Conservation (phyloP, 2,113 vertebrate species). For the Embiotoca jacksoni region DNA sequence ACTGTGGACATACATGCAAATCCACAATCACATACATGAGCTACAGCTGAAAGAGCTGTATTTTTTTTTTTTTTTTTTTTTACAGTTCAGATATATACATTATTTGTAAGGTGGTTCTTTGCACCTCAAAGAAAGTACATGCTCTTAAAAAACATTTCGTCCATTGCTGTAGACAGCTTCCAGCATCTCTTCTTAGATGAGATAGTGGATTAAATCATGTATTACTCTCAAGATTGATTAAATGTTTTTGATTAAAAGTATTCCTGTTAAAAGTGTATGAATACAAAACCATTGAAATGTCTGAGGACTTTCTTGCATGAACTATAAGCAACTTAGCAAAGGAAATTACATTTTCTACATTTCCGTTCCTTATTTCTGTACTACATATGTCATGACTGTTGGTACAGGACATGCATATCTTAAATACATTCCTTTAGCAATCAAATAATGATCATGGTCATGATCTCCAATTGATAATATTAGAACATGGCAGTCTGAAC, state of each 20-base stretch:
- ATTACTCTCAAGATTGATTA: constrained; percentile 29
- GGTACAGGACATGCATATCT: background rate
- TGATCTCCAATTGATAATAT: no score
- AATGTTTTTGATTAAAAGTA: constrained; percentile 18
- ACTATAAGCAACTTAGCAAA: background rate
- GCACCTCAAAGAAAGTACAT: background rate
- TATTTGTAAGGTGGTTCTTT: constrained; percentile 10
- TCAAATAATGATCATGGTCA: no score
- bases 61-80: background rate
- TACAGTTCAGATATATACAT: constrained; percentile 5
- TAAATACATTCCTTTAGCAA: no score
- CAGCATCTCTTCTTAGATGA: constrained; percentile 18
- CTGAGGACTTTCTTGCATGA: background rate
- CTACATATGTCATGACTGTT: background rate
- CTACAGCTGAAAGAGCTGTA: background rate
- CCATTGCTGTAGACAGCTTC: constrained; percentile 13
- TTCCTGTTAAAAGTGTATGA: constrained; percentile 9
- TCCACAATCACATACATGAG: constrained; percentile 7
- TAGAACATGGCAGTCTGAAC: no score
- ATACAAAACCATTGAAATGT: background rate
- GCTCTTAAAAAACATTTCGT: background rate
- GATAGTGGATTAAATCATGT: constrained; percentile 27
- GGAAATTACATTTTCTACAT: background rate
- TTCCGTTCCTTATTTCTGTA: background rate
- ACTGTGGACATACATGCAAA: constrained; percentile 6